Percentiles rank a stretch among this genome's conserved stretches.
phyloP scores from a whole-genome alignment of 2,113 vertebrate species.

The Leptosomus discolor region DNA sequence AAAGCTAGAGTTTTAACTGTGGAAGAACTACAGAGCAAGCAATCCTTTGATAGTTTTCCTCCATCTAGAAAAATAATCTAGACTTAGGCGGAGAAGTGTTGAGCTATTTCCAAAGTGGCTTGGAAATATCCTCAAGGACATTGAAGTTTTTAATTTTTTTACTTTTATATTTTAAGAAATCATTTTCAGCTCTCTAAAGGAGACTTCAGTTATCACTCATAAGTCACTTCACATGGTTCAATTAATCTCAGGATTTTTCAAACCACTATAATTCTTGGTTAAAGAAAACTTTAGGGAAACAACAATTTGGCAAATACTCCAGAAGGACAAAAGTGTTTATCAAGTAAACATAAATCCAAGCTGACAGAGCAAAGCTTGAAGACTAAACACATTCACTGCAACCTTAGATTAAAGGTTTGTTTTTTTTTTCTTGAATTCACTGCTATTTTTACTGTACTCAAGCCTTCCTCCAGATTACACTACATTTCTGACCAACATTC shows the following conservation, averaged over 20 bases:
- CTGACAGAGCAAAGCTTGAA: not conserved
- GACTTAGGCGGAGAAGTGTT: not conserved
- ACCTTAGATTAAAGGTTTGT: not conserved
- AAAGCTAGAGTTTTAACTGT: not conserved
- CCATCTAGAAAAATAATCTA: not conserved
- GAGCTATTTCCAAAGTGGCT: not conserved
- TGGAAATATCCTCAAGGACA: not conserved
- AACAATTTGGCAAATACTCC: not conserved
- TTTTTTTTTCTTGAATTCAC: not conserved
- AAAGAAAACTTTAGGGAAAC: not conserved
- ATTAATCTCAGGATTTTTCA: not conserved
- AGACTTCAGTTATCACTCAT: not conserved
- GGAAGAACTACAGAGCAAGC: not conserved
- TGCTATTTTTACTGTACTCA: not conserved
- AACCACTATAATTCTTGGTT: not conserved
- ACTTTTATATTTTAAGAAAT: not conserved
- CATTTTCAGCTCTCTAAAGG: not conserved
- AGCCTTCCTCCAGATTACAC: not conserved
- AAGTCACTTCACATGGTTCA: not conserved
- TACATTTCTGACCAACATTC: not conserved
- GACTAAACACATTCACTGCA: not conserved
- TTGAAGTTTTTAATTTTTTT: rapidly evolving
- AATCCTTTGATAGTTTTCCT: not conserved
- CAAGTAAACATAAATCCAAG: not conserved
- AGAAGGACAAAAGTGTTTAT: not conserved